phyloP scores from a whole-genome alignment of 2,113 vertebrate genomes.

The Cyprinodon tularosa region DNA sequence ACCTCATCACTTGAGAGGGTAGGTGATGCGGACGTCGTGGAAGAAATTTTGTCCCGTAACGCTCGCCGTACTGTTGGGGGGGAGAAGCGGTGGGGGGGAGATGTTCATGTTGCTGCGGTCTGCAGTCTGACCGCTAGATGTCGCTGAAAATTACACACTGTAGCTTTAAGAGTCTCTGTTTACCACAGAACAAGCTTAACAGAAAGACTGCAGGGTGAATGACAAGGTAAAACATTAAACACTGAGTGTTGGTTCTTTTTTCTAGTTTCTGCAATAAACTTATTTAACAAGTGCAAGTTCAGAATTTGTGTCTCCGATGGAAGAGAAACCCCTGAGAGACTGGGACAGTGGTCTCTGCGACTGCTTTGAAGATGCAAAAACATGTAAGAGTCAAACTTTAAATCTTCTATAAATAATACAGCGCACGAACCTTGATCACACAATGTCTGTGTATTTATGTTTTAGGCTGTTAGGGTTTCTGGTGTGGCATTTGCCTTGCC shows the following conservation, averaged over 20 bases:
- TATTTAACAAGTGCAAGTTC: not conserved
- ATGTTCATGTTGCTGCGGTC: no score
- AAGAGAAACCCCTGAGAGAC: not conserved
- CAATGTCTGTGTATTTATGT: not conserved
- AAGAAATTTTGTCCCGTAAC: no score
- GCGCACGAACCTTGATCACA: not conserved
- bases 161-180: no score
- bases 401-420: not conserved
- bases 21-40: no score
- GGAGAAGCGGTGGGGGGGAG: no score
- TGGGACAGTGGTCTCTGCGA: conserved; percentile 13
- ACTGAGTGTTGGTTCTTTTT: not conserved
- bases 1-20: no score
- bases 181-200: no score
- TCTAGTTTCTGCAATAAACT: not conserved
- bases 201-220: not conserved
- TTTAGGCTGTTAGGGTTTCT: conserved; percentile 64
- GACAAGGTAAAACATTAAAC: not conserved
- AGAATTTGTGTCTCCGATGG: not conserved
- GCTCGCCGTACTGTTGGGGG: no score
- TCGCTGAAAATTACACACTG: no score
- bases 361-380: conserved; percentile 14
- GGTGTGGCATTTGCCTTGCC: conserved; percentile 52
- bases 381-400: conserved; percentile 19
- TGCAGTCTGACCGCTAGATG: no score